A percentile compares a stretch with the other conserved stretches of the same genome.
Evolutionary conservation across 2,888 invertebrate genomes (phyloP).

Genomic region (Drosophila anomalata): DNA sequence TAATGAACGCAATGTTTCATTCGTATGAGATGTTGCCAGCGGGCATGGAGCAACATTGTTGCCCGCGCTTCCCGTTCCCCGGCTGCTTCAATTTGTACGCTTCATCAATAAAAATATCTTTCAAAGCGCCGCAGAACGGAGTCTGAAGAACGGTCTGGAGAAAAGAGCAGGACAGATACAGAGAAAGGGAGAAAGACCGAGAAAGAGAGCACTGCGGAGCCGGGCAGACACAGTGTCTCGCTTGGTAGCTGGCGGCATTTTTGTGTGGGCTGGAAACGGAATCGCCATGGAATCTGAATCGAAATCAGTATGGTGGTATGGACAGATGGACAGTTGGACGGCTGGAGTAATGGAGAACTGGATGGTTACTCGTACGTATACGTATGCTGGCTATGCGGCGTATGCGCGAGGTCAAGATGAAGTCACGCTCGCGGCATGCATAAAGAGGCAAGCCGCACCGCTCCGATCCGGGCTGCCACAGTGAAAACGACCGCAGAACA

Average conservation of each 20-base stretch:
- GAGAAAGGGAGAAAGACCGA: slow-evolving; percentile 3
- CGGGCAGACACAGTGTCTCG: slow-evolving; percentile 72
- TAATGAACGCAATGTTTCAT: slow-evolving; percentile 43
- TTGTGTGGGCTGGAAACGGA: slow-evolving; percentile 36
- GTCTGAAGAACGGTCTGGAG: slow-evolving; percentile 10
- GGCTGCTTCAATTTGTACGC: slow-evolving; percentile 52
- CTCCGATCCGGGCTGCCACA: slow-evolving; percentile 9
- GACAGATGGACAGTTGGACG: slow-evolving; percentile 7
- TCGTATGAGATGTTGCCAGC: slow-evolving; percentile 34
- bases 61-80: slow-evolving; percentile 26
- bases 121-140: slow-evolving; percentile 59
- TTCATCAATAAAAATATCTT: slow-evolving; percentile 76
- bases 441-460: slow-evolving; percentile 2
- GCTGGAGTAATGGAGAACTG: slow-evolving; percentile 1
- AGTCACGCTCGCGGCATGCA: slow-evolving; percentile 73
- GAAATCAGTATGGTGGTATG: slow-evolving; percentile 28
- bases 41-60: slow-evolving; percentile 47
- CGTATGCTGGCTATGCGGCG: slow-evolving; percentile 30
- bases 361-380: slow-evolving; percentile 19
- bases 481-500: slow-evolving; percentile 32
- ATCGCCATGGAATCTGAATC: slow-evolving; percentile 19
- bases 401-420: slow-evolving; percentile 74
- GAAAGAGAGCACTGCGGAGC: slow-evolving; percentile 7
- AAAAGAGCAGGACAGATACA: slow-evolving; percentile 5
- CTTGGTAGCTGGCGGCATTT: slow-evolving; percentile 45